phyloP scores from a whole-genome alignment of 2,797 vertebrate species.

The Fistularia commersonii region DNA sequence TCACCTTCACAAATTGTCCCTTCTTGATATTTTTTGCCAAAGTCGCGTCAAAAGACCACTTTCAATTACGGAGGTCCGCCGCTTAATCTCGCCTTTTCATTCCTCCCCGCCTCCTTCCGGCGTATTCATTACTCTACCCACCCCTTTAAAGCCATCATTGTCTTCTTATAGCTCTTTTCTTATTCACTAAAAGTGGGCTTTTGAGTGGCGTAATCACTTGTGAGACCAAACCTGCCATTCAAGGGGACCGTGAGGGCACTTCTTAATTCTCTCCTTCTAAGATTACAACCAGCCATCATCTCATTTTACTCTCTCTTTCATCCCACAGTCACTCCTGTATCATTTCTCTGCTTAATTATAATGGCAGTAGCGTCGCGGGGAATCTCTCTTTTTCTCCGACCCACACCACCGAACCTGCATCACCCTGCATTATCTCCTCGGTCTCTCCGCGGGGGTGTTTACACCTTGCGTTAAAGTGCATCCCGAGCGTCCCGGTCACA shows the following conservation, averaged over 20 bases:
- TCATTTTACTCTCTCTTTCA: conserved; percentile 48
- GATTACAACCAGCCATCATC: conserved; percentile 59
- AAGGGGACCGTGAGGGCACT: conserved; percentile 25
- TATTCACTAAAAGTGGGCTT: conserved; percentile 26
- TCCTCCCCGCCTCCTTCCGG: conserved; percentile 19
- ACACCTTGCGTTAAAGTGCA: no score
- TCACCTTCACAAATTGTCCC: conserved; percentile 1
- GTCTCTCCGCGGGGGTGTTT: conserved; percentile 7
- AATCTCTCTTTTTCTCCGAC: conserved; percentile 7
- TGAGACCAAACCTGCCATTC: conserved; percentile 49
- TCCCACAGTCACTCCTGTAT: conserved; percentile 44
- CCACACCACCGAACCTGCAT: conserved; percentile 5
- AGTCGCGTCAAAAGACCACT: background rate
- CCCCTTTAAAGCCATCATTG: conserved; percentile 14
- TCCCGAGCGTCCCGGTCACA: no score
- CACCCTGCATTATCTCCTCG: conserved; percentile 18
- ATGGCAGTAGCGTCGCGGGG: conserved; percentile 14
- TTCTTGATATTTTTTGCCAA: background rate
- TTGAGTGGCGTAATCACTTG: conserved; percentile 45
- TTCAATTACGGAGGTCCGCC: background rate
- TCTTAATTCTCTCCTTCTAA: conserved; percentile 40
- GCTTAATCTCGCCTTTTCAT: conserved; percentile 14
- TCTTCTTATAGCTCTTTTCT: conserved; percentile 34
- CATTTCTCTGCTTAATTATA: conserved; percentile 34
- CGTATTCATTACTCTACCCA: conserved; percentile 22